Base-by-base conservation (phyloP, 2,888 invertebrate species). In the Alsophila aescularia region DNA sequence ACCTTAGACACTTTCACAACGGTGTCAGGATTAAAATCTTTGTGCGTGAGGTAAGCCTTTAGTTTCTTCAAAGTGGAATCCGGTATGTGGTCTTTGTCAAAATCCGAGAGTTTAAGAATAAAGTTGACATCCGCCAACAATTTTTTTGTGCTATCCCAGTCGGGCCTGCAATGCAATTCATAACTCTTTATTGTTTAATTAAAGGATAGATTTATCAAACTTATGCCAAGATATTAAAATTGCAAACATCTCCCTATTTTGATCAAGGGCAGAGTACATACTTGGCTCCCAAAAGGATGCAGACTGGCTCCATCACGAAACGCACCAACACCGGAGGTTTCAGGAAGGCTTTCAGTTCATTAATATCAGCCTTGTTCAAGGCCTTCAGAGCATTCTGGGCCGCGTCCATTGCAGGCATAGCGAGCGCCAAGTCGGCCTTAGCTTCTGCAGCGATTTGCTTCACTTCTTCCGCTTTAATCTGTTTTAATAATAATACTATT, bases 281-380 rank as follows among this genome's bases (percentile, higher is more conserved):
- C 97, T 98, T 98, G 53, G 94, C 93, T 2, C 95, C 95, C 7
- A 98, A 83, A 0, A 98, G 90, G 58, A 98, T 93, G 82, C 97
- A 97, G 8, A 98, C 96, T 7, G 98, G 95, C 83, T 98, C 98
- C 97, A 98, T 97, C 2, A 98, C 98, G 67, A 96, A 96, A 59
- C 95, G 94, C 5, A 98, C 98, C 7, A 98, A 87, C 13, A 94
- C 93, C 0, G 98, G 98, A 0, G 98, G 98, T 72, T 97, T 97
- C 65, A 95, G 95, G 77, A 98, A 98, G 0, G 96, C 97, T 73
- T 96, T 95, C 45, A 98, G 87, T 82, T 98, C 98, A 79, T 97
- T 96, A 49, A 98, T 97, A 75, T 98, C 98, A 31, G 94, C 96
- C 80, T 98, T 98, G 75, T 97, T 98, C 12, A 98, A 89, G 0